Conservation (phyloP, 2,113 vertebrate genomes). For the Xenus cinereus region DNA sequence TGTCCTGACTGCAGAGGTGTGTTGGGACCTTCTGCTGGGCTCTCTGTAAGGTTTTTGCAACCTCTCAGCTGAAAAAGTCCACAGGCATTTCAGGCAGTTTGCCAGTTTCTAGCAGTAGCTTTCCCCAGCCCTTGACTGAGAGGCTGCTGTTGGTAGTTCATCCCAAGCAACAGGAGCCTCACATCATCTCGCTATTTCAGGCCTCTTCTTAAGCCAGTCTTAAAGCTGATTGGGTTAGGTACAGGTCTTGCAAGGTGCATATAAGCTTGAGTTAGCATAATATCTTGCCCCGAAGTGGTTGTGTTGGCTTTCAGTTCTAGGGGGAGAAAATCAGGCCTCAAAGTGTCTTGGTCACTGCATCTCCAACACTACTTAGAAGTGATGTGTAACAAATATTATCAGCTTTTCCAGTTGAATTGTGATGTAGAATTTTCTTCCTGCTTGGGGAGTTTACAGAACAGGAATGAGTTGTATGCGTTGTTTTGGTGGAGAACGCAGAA, state of each 20-base stretch:
- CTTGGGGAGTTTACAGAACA: background rate
- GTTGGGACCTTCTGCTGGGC: background rate
- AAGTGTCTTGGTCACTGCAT: background rate
- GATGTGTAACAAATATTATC: background rate
- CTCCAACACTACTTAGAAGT: background rate
- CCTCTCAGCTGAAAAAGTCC: background rate
- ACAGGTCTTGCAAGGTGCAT: background rate
- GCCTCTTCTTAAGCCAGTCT: background rate
- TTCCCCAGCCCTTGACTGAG: background rate
- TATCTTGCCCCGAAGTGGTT: background rate
- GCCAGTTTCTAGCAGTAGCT: background rate
- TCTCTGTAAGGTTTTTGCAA: background rate
- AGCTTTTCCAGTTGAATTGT: background rate
- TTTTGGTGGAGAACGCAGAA: background rate
- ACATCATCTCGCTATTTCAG: accelerated
- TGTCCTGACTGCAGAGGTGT: background rate
- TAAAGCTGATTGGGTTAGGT: background rate
- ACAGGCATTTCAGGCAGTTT: background rate
- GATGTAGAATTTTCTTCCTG: background rate
- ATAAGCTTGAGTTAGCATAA: background rate
- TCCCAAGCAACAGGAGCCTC: background rate
- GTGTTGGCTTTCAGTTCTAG: background rate
- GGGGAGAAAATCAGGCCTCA: background rate
- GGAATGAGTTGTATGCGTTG: background rate
- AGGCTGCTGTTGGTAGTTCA: background rate